phyloP scores from a whole-genome alignment of 1,140 invertebrate species.

The Drosophila arizonae region DNA sequence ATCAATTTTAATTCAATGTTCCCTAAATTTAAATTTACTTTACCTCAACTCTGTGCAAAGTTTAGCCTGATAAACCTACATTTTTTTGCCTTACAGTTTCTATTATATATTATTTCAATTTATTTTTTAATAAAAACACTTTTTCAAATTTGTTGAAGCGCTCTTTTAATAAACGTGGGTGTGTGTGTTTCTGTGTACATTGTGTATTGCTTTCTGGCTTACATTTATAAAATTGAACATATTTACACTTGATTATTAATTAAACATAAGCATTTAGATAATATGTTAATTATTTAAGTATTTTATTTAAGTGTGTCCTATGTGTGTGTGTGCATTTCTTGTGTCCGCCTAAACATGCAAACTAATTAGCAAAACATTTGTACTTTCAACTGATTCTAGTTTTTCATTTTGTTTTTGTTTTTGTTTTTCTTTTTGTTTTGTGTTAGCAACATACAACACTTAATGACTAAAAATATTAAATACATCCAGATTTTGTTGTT shows the following conservation, averaged over 20 bases:
- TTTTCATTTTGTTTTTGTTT: slow-evolving; percentile 2
- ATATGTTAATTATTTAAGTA: slow-evolving; percentile 34
- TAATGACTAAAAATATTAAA: slow-evolving; percentile 74
- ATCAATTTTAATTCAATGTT: too few species aligned
- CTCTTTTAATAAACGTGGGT: slow-evolving; percentile 46
- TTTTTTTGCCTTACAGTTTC: too few species aligned
- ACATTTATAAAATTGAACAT: slow-evolving; percentile 61
- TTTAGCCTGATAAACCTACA: too few species aligned
- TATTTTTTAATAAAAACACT: neutral
- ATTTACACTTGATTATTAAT: slow-evolving; percentile 72
- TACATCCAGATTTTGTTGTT: slow-evolving; percentile 45
- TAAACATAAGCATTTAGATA: slow-evolving; percentile 60
- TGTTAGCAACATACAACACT: slow-evolving; percentile 68
- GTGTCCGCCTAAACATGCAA: slow-evolving; percentile 58
- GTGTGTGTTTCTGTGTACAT: slow-evolving; percentile 30
- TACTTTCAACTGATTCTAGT: slow-evolving; percentile 50
- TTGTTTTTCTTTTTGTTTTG: slow-evolving; percentile 22
- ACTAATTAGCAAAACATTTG: slow-evolving; percentile 71
- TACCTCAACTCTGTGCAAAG: too few species aligned
- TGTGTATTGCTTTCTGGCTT: slow-evolving; percentile 56
- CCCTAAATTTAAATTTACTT: too few species aligned
- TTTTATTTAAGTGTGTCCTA: slow-evolving; percentile 21
- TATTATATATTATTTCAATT: too few species aligned
- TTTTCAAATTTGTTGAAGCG: slow-evolving; percentile 42
- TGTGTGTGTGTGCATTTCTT: slow-evolving; percentile 48